Percentiles rank a stretch among this genome's conserved stretches.
These are phyloP conservation scores for Meles meles DNA, from an alignment of 2,113 vertebrate species.

Conservation along the genomic window DNA sequence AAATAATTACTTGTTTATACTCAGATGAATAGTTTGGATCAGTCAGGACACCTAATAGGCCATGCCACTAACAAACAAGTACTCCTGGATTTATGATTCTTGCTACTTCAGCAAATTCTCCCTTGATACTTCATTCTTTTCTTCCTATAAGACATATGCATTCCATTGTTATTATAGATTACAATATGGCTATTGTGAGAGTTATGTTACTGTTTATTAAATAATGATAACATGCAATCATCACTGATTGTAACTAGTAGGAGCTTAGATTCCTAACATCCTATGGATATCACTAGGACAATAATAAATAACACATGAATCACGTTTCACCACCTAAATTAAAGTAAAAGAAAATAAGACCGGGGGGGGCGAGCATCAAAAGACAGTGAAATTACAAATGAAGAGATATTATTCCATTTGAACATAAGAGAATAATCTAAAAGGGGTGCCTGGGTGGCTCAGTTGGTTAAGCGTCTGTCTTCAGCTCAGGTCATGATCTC, in stretches of 20 bases:
- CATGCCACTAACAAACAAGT: not conserved
- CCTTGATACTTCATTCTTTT: not conserved
- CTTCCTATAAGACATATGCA: not conserved
- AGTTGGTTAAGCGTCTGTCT: not conserved
- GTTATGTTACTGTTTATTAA: not conserved
- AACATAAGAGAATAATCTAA: not conserved
- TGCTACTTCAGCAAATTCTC: not conserved
- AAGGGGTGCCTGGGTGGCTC: not conserved
- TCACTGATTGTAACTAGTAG: not conserved
- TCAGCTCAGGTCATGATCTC: not conserved
- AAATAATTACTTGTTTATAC: not conserved
- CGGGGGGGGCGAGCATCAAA: fast-evolving
- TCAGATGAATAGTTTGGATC: not conserved
- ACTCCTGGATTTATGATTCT: not conserved
- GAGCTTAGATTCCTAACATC: not conserved
- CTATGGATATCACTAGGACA: not conserved
- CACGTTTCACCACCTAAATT: not conserved
- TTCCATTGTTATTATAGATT: not conserved
- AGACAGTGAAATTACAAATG: not conserved
- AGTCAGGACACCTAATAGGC: not conserved
- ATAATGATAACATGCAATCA: not conserved
- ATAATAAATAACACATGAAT: not conserved
- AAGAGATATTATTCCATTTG: not conserved
- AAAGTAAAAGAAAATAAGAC: not conserved
- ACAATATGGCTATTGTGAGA: not conserved